Evolutionary conservation across 2,888 invertebrate species (phyloP), one percentile per base, ranked within the genome.

Genomic region (Nudaria mundana): DNA sequence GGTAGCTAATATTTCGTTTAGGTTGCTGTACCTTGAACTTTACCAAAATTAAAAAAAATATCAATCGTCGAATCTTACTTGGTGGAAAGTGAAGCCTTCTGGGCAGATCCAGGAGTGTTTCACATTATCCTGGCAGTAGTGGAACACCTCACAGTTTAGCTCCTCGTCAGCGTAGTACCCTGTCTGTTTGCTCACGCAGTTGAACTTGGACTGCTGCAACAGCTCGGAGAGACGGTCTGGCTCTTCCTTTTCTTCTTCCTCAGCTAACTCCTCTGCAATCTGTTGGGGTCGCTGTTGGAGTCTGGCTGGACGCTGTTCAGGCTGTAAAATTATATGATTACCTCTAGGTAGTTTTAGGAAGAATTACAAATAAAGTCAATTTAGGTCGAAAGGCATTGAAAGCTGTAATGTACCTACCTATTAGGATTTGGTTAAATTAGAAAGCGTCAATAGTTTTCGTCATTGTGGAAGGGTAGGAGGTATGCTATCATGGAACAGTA

Each of bases 71-170:
- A 15, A 14, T 3, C 57, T 56, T 78, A 94, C 94, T 91, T 95
- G 95, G 66, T 95, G 95, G 92, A 95, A 95, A 32, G 93, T 93
- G 73, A 97, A 97, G 38, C 96, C 96, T 63, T 96, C 95, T 0
- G 97, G 97, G 64, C 97, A 97, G 63, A 97, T 94, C 97, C 97
- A 97, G 2, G 97, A 97, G 79, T 97, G 97, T 66, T 93, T 94
- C 24, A 94, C 94, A 60, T 93, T 95, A 59, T 96, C 97, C 71
- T 97, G 96, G 71, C 97, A 97, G 79, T 97, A 97, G 73, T 97
- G 97, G 92, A 97, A 97, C 24, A 97, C 96, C 81, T 97, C 97
- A 69, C 97, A 97, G 63, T 92, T 92, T 14, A 97, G 91, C 29
- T 94, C 94, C 65, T 96, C 95, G 68, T 97, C 97, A 15, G 97